phyloP scores from a whole-genome alignment of 1,140 invertebrate species.

The Solenopsis invicta region DNA sequence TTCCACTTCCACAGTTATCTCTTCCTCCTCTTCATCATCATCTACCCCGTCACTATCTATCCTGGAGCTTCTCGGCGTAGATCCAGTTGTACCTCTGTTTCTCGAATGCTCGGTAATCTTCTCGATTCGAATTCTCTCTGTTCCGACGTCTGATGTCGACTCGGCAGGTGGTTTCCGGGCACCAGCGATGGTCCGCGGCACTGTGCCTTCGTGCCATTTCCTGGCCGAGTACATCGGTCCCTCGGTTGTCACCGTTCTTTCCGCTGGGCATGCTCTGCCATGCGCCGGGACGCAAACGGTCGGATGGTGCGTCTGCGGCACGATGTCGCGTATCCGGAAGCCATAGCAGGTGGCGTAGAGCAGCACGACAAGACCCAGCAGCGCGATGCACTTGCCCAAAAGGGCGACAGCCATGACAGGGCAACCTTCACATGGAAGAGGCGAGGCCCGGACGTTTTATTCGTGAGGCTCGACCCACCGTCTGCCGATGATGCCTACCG shows the following conservation, averaged over 20 bases:
- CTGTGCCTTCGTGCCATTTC: constrained; percentile 74
- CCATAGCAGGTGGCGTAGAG: constrained; percentile 80
- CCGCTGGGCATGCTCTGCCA: constrained; percentile 75
- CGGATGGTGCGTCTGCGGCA: constrained; percentile 64
- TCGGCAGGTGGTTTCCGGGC: constrained; percentile 79
- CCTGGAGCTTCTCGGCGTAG: background rate
- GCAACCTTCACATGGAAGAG: constrained; percentile 80
- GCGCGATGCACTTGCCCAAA: constrained; percentile 80
- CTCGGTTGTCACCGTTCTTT: constrained; percentile 50
- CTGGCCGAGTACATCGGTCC: constrained; percentile 51
- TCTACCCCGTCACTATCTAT: constrained; percentile 40
- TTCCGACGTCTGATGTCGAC: constrained; percentile 37
- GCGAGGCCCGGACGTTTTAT: constrained; percentile 42
- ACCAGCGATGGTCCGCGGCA: constrained; percentile 64
- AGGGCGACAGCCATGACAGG: constrained; percentile 82
- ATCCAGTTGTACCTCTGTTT: background rate
- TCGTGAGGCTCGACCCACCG: background rate
- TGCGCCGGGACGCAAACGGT: constrained; percentile 66
- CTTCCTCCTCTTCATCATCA: constrained; percentile 53
- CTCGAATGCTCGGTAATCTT: background rate
- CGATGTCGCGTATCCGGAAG: constrained; percentile 81
- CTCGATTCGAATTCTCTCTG: background rate
- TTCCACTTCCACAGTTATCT: constrained; percentile 20
- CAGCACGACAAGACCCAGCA: constrained; percentile 76
- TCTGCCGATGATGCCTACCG: constrained; percentile 19